These are phyloP conservation scores for Otocyon megalotis DNA, from an alignment of 2,113 vertebrate species.

Conservation along the genomic window DNA sequence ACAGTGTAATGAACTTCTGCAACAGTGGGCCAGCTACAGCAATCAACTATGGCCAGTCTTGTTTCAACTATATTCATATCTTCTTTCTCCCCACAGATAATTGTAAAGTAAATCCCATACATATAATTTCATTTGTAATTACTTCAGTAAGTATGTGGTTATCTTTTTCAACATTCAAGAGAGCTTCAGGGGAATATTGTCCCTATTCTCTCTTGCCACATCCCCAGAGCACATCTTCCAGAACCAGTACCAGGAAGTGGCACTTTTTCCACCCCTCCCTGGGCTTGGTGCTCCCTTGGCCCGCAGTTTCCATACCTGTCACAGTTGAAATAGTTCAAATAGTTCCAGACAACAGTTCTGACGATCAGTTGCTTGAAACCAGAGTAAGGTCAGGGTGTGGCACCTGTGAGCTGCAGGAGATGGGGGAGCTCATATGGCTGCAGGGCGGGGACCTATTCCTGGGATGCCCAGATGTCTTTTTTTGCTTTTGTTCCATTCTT, in stretches of 20 bases:
- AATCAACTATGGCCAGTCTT: background rate
- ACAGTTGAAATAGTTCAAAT: background rate
- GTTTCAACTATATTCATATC: background rate
- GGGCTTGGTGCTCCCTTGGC: background rate
- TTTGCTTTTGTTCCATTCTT: background rate
- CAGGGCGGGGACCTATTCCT: background rate
- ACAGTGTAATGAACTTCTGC: background rate
- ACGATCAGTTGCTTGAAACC: background rate
- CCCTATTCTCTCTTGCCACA: background rate
- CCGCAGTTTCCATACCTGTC: background rate
- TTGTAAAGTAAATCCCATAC: slow-evolving; percentile 46
- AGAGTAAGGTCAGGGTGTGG: background rate
- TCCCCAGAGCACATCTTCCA: background rate
- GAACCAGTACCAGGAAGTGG: background rate
- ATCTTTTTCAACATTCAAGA: background rate
- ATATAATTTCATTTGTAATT: slow-evolving; percentile 36
- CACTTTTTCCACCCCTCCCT: background rate
- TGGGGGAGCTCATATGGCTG: background rate
- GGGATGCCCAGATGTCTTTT: background rate
- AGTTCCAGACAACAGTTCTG: background rate
- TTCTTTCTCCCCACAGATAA: slow-evolving; percentile 18
- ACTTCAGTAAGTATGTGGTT: background rate
- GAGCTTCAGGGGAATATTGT: background rate
- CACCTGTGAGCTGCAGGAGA: background rate
- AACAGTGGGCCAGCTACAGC: background rate